A percentile compares a stretch with the other conserved stretches of the same genome.
These are phyloP conservation scores for Narcine bancroftii DNA, from an alignment of 2,113 vertebrate species.

Conservation along the genomic window DNA sequence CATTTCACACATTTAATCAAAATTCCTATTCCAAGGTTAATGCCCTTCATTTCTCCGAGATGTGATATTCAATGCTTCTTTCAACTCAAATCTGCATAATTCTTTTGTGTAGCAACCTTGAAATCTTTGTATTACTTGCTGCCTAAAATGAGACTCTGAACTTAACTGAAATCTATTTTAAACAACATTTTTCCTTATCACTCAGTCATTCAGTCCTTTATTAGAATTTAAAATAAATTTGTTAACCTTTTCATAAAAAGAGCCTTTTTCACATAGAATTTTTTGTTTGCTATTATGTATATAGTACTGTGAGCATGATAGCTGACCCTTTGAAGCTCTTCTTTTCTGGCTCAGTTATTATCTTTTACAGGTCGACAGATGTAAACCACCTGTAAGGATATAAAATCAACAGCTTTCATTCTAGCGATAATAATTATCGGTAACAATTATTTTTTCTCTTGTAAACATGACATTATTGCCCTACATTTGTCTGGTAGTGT, in stretches of 20 bases:
- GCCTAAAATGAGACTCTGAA: neutral
- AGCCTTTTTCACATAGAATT: neutral
- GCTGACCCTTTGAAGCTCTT: neutral
- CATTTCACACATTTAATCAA: neutral
- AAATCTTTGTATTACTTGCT: neutral
- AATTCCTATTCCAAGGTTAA: neutral
- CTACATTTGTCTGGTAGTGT: neutral
- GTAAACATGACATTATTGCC: neutral
- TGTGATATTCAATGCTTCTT: neutral
- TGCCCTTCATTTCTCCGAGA: neutral
- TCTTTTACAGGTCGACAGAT: neutral
- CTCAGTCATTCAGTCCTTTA: neutral
- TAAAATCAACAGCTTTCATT: neutral
- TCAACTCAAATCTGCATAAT: conserved; percentile 3
- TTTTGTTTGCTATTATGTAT: neutral
- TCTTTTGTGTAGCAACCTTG: neutral
- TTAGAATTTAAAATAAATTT: neutral
- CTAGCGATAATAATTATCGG: neutral
- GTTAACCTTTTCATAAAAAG: conserved; percentile 6
- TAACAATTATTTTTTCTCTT: neutral
- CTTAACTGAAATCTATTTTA: neutral
- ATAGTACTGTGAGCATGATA: neutral
- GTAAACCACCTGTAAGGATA: neutral
- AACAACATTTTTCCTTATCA: neutral
- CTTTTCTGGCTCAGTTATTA: neutral